Evolutionary conservation across 2,888 invertebrate species (phyloP), one percentile per base, ranked within the genome.

Genomic region (Salpingus planirostris): DNA sequence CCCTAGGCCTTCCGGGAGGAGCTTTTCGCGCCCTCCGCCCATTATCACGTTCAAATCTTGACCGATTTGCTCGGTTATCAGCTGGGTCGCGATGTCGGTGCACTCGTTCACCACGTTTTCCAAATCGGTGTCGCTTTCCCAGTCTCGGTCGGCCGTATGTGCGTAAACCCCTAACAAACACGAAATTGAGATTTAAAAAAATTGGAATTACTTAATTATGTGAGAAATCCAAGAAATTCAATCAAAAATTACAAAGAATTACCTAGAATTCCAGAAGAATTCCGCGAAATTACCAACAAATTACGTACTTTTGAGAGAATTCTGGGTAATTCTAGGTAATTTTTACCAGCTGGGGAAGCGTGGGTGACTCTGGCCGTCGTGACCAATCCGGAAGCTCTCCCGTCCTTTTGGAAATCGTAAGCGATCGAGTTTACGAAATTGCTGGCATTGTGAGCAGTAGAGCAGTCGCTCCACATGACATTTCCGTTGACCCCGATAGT

Each of bases 321-420:
- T n/a, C n/a, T n/a, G n/a, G n/a, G n/a, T n/a, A n/a, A n/a, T n/a
- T 7, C 18, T 18, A 8, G 6, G 18, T 18, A 7, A 18, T 7
- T 11, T 3, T 15, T 49, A 31, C 54, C 55, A 6, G 78, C 76
- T 0, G 85, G 84, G 0, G 82, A 77, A 0, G 85, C 86, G 49
- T 86, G 83, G 0, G 86, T 85, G 1, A 87, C 73, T 12, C 84
- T 62, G 0, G 83, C 80, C 0, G 80, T 84, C 1, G 87, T 87
- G 1, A 85, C 80, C 7, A 79, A 58, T 7, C 79, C 78, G 8
- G 77, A 74, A 12, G 66, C 64, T 51, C 77, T 79, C 2, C 73
- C 73, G 4, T 68, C 70, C 25, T 61, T 66, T 59, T 84, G 79
- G 0, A 85, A 82, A 78, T 81, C 80, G 44, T 75, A 71, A 29